Conservation (phyloP, 2,113 vertebrate genomes). For the Puma concolor region DNA sequence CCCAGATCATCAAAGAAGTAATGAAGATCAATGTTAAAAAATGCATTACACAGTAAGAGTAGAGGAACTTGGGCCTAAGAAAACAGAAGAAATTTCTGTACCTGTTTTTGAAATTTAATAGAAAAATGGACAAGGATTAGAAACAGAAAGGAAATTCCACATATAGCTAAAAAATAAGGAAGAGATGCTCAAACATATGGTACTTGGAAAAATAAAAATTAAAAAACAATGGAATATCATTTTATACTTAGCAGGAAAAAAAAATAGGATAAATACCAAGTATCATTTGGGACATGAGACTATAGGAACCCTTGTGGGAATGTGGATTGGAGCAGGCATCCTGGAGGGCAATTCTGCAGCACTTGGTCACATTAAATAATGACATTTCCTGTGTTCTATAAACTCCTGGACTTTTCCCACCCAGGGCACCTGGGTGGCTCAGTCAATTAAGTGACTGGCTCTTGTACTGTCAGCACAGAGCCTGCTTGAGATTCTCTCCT, state of each 20-base stretch:
- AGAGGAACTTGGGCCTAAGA: not conserved
- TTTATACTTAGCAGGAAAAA: not conserved
- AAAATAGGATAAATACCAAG: not conserved
- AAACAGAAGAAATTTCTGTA: not conserved
- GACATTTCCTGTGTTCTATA: not conserved
- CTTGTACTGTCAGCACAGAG: no score
- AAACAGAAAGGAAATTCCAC: not conserved
- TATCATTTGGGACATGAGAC: not conserved
- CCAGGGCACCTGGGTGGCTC: no score
- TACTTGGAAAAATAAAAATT: constrained; percentile 10
- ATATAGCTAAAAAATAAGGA: not conserved
- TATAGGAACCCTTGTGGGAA: not conserved
- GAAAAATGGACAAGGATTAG: not conserved
- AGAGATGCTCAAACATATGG: not conserved
- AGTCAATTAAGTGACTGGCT: no score
- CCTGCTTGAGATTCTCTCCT: no score
- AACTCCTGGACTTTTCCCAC: not conserved
- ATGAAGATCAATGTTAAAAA: not conserved
- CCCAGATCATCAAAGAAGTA: not conserved
- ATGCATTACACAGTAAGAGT: not conserved
- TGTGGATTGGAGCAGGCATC: not conserved
- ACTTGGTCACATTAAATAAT: not conserved
- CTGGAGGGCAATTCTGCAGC: not conserved
- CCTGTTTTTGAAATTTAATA: not conserved
- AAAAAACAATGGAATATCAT: not conserved